Conservation (phyloP, 2,113 vertebrate genomes). For the Ammospiza caudacuta region DNA sequence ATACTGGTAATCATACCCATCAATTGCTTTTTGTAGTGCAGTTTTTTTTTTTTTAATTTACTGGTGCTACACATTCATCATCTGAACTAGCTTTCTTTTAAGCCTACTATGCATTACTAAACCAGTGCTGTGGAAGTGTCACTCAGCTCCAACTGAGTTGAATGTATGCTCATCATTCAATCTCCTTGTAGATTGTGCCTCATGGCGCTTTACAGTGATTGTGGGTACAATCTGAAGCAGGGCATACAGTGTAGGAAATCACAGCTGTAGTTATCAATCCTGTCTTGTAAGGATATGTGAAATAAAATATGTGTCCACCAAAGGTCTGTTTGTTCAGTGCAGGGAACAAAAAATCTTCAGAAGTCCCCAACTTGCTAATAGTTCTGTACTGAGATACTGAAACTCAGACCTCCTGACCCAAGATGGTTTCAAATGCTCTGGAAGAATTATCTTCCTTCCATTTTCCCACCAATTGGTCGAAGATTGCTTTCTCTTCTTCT, state of each 20-base stretch:
- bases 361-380: background rate
- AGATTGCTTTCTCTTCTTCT: background rate
- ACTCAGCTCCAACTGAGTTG: background rate
- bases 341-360: background rate
- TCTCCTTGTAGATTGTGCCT: background rate
- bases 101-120: background rate
- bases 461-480: background rate
- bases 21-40: background rate
- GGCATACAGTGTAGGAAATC: background rate
- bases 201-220: background rate
- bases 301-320: background rate
- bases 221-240: background rate
- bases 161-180: background rate
- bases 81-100: background rate
- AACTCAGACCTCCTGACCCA: background rate
- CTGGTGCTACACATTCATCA: background rate
- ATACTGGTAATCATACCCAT: background rate
- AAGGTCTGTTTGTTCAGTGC: background rate
- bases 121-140: background rate
- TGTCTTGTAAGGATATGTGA: background rate
- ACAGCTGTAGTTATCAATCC: background rate
- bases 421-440: background rate
- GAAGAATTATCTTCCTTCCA: background rate
- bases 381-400: background rate
- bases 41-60: background rate